These are phyloP conservation scores for Phortica magna DNA, from an alignment of 2,888 invertebrate genomes.

Conservation along the genomic window DNA sequence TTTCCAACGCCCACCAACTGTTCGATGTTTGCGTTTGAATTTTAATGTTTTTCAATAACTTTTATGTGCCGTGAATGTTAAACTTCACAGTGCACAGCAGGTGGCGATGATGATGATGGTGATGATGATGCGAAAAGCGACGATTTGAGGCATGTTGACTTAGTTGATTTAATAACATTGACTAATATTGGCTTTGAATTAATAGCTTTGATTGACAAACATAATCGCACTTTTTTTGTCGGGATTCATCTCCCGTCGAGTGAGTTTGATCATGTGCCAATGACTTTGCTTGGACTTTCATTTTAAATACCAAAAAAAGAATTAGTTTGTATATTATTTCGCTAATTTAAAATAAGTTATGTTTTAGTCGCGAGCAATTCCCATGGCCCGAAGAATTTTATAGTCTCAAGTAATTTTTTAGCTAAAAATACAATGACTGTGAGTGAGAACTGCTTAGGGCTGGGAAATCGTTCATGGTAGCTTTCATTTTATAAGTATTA, in stretches of 20 bases:
- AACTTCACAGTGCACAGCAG: background rate
- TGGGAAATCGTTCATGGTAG: no score
- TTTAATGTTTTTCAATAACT: conserved; percentile 34
- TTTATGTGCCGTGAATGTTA: conserved; percentile 10
- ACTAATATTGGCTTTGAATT: background rate
- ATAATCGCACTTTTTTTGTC: background rate
- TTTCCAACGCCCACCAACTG: background rate
- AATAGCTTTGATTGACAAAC: background rate
- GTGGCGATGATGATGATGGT: background rate
- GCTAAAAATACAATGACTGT: no score
- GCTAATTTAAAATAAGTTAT: no score
- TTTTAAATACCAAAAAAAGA: no score
- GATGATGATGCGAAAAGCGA: no score
- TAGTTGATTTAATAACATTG: background rate
- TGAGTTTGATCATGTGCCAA: background rate
- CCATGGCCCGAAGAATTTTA: no score
- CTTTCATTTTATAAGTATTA: no score
- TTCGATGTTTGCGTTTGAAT: background rate
- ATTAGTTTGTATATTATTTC: no score
- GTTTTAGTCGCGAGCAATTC: no score
- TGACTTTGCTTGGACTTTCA: no score
- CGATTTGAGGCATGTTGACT: background rate
- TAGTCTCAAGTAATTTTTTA: no score
- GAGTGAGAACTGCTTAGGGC: no score
- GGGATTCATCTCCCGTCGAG: background rate